A percentile compares a stretch with the other conserved stretches of the same genome.
These are phyloP conservation scores for Pygocentrus nattereri DNA, from an alignment of 2,797 vertebrate genomes.

Conservation along the genomic window DNA sequence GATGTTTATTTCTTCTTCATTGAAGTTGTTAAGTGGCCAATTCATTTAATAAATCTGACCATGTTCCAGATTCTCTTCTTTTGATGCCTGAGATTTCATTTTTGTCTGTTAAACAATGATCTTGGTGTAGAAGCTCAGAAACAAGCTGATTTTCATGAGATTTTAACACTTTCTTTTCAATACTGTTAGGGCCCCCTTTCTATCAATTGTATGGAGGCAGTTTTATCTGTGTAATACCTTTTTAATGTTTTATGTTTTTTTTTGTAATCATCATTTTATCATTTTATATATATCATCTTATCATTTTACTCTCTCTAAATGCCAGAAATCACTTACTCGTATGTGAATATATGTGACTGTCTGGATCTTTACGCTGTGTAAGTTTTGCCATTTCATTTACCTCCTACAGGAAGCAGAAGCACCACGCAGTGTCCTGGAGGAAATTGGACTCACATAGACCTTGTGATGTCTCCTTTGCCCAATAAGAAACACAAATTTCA, in stretches of 20 bases:
- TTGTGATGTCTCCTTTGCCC: neutral
- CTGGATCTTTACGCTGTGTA: constrained; percentile 20
- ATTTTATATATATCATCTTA: too few relatives aligned
- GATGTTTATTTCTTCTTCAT: too few relatives aligned
- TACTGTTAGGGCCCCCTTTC: too few relatives aligned
- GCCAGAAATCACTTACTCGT: neutral
- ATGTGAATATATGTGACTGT: neutral
- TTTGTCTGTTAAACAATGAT: too few relatives aligned
- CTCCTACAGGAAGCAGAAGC: constrained; percentile 95
- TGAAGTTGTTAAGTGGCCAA: too few relatives aligned
- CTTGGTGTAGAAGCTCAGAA: neutral
- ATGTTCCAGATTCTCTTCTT: too few relatives aligned
- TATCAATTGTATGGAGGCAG: too few relatives aligned
- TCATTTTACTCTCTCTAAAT: neutral
- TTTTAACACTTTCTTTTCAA: neutral
- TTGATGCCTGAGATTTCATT: neutral
- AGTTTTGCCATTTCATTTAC: constrained; percentile 47
- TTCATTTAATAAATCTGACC: too few relatives aligned
- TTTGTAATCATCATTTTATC: too few relatives aligned
- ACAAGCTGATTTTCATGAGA: neutral
- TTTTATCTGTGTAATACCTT: too few relatives aligned
- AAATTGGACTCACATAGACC: constrained; percentile 97
- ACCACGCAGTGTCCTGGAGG: constrained; percentile 97
- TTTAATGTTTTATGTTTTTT: neutral
- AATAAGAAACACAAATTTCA: constrained; percentile 29